Evolutionary conservation across 2,888 invertebrate species (phyloP).

Genomic region (Anoplius nigerrimus): DNA sequence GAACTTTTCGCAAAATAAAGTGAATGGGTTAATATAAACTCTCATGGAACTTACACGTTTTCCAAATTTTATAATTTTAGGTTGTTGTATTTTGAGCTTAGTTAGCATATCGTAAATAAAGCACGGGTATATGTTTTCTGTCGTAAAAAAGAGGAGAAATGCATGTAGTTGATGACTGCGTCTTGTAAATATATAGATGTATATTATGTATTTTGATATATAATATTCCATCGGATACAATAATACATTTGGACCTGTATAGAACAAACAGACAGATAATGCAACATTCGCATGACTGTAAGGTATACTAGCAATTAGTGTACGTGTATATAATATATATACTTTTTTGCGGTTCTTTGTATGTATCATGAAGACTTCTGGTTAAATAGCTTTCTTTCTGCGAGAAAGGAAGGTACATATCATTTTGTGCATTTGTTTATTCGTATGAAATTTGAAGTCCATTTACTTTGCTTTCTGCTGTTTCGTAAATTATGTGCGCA

Average conservation of each 20-base stretch:
- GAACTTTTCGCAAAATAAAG: too few relatives aligned
- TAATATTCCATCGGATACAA: constrained; percentile 71
- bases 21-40: too few relatives aligned
- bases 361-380: constrained; percentile 68
- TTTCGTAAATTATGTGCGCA: constrained; percentile 18
- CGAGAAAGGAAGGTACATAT: constrained; percentile 62
- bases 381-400: constrained; percentile 62
- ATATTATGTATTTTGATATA: constrained; percentile 61
- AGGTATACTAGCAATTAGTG: constrained; percentile 65
- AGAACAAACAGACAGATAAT: constrained; percentile 71
- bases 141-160: background rate
- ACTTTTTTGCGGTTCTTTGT: constrained; percentile 28
- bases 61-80: too few relatives aligned
- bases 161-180: too few relatives aligned
- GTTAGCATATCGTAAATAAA: background rate
- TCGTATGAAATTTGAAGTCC: constrained; percentile 27
- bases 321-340: constrained; percentile 58
- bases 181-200: constrained; percentile 34
- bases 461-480: constrained; percentile 28
- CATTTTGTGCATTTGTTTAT: constrained; percentile 50
- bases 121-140: constrained; percentile 17
- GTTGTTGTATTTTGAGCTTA: too few relatives aligned
- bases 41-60: too few relatives aligned
- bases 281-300: constrained; percentile 68
- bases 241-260: constrained; percentile 71